Base-by-base conservation (phyloP, 2,113 vertebrate genomes). In the Tetraodon nigroviridis region DNA sequence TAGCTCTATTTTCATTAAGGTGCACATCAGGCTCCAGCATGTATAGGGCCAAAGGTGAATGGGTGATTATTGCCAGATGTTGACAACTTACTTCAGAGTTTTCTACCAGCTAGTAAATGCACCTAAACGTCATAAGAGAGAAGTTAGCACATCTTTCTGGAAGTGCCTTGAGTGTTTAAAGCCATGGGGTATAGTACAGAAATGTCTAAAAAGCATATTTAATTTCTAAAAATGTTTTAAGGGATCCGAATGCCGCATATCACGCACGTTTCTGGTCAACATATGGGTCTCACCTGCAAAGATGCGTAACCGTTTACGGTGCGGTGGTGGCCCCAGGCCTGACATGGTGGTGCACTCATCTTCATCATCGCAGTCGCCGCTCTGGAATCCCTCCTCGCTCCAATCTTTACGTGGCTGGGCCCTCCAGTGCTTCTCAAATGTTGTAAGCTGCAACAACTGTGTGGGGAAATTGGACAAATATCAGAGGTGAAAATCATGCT, bases 301-400 rank as follows among this genome's bases (percentile, higher is more conserved):
- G 69, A 92, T 84, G 47, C 89, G 87, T 67, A 91, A 65, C 27
- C 89, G 86, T 51, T 90, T 92, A 71, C 84, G 88, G 54, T 84
- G 78, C 0, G 85, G 88, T 0, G 89, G 86, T 0, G 86, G 88
- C 1, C 89, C 90, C 12, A 91, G 84, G 16, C 91, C 90, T 0
- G 90, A 92, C 58, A 89, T 76, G 0, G 85, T 89, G 0, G 72
- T 54, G 48, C 91, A 92, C 51, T 92, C 90, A 6, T 92, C 91
- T 62, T 92, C 91, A 20, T 91, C 91, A 12, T 92, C 90, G 7
- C 91, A 91, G 81, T 91, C 90, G 0, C 90, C 91, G 1, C 91
- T 92, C 55, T 79, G 76, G 5, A 90, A 86, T 20, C 84, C 89
- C 24, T 91, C 90, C 3, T 87, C 88, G 13, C 52, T 69, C 64